phyloP scores from a whole-genome alignment of 2,113 vertebrate species.

The Epinephelus moara region DNA sequence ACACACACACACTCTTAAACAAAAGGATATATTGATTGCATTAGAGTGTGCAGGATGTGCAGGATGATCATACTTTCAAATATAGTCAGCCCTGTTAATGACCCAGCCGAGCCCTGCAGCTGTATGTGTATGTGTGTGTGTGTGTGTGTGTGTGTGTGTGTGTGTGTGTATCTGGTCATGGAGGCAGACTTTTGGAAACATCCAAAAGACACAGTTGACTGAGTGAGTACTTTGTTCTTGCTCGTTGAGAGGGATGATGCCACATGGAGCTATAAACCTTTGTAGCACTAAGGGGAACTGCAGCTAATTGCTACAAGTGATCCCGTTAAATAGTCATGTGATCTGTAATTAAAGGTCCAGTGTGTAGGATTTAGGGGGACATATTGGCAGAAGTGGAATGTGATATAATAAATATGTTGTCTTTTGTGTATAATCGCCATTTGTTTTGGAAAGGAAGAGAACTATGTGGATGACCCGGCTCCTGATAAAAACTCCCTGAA shows the following conservation, averaged over 20 bases:
- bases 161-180: background rate
- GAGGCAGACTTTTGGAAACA: conserved; percentile 35
- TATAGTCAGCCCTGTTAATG: conserved; percentile 52
- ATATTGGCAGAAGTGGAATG: too few species aligned
- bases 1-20: background rate
- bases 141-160: background rate
- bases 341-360: too few species aligned
- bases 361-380: too few species aligned
- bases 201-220: conserved; percentile 2
- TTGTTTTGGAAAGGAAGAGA: too few species aligned
- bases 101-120: conserved; percentile 16
- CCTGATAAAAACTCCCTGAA: too few species aligned
- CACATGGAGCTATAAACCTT: background rate
- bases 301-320: background rate
- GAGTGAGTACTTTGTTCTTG: background rate
- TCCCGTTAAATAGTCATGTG: background rate
- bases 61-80: conserved; percentile 53
- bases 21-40: conserved; percentile 21
- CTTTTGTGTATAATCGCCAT: too few species aligned
- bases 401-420: too few species aligned
- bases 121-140: conserved; percentile 1
- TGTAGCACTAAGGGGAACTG: background rate
- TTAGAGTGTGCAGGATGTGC: conserved; percentile 33
- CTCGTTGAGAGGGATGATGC: background rate
- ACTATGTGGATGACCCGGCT: too few species aligned